These are phyloP conservation scores for Lithobates sylvaticus DNA, from an alignment of 2,797 vertebrate species.

Conservation along the genomic window DNA sequence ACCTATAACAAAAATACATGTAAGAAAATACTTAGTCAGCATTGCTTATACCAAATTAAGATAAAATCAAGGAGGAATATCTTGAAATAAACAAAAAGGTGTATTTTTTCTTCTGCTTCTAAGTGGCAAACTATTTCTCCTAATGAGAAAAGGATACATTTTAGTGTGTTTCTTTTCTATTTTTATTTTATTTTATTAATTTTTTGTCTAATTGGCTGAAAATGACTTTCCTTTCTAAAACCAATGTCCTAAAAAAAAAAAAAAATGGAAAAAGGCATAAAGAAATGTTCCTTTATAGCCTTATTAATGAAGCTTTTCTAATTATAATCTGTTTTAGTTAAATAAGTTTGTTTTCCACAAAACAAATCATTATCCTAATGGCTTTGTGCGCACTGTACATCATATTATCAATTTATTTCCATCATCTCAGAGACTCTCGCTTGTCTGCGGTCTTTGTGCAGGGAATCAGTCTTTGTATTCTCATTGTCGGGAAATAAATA, in stretches of 20 bases:
- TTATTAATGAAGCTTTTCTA: constrained; percentile 50
- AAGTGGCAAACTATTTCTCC: neutral
- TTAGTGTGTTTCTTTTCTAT: neutral
- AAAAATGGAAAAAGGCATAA: neutral
- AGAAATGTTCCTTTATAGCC: constrained; percentile 11
- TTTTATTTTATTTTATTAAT: too few relatives aligned
- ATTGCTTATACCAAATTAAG: neutral
- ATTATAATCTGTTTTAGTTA: constrained; percentile 49
- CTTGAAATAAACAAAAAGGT: neutral
- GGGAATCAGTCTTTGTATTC: constrained; percentile 17
- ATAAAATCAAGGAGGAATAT: neutral
- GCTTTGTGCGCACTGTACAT: constrained; percentile 30
- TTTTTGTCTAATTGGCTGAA: constrained; percentile 33
- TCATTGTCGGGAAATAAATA: constrained; percentile 33
- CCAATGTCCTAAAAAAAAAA: neutral
- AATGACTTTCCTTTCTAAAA: constrained; percentile 16
- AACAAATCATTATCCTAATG: constrained; percentile 55
- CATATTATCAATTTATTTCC: constrained; percentile 27
- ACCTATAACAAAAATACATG: neutral
- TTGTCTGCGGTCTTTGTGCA: neutral
- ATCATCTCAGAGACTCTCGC: constrained; percentile 9
- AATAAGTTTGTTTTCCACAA: constrained; percentile 53
- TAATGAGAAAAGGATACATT: constrained; percentile 12
- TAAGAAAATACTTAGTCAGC: neutral
- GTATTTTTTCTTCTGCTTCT: neutral